A percentile compares a stretch with the other conserved stretches of the same genome.
Conservation (phyloP, 2,797 vertebrate genomes). For the Anguilla anguilla region DNA sequence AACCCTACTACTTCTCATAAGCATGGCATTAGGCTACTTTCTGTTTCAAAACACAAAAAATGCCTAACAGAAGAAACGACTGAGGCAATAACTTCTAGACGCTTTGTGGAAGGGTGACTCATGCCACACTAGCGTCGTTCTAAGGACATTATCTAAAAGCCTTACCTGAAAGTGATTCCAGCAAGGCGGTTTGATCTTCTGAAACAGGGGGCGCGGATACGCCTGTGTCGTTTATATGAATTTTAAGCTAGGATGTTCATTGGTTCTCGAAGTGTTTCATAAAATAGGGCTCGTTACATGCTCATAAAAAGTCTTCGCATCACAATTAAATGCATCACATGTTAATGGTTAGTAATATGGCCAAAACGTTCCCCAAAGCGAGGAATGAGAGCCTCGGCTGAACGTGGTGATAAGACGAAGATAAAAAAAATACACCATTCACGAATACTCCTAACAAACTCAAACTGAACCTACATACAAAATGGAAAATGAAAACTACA, state of each 20-base stretch:
- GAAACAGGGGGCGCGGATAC: neutral
- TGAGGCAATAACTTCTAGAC: neutral
- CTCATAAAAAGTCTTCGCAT: slow-evolving; percentile 49
- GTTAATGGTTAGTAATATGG: slow-evolving; percentile 30
- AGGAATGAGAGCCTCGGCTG: slow-evolving; percentile 15
- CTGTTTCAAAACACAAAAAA: neutral
- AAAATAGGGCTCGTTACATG: slow-evolving; percentile 51
- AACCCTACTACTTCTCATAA: neutral
- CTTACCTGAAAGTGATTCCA: neutral
- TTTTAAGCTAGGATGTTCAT: slow-evolving; percentile 33
- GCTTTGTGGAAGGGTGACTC: neutral
- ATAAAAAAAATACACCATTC: neutral
- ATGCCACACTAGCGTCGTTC: neutral
- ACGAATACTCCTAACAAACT: slow-evolving; percentile 10
- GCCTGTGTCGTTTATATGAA: slow-evolving; percentile 18
- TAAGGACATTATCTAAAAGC: neutral
- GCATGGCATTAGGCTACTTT: neutral
- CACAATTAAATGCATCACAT: slow-evolving; percentile 40
- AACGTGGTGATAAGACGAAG: slow-evolving; percentile 9
- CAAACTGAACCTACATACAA: neutral
- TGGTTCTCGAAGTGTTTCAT: slow-evolving; percentile 61
- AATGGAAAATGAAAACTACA: neutral
- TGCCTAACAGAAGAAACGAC: neutral
- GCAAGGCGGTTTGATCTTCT: slow-evolving; percentile 1
- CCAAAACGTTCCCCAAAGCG: slow-evolving; percentile 26